Evolutionary conservation across 2,888 invertebrate species (phyloP), one percentile per base, ranked within the genome.

Genomic region (Brachypalpus laphriformis): DNA sequence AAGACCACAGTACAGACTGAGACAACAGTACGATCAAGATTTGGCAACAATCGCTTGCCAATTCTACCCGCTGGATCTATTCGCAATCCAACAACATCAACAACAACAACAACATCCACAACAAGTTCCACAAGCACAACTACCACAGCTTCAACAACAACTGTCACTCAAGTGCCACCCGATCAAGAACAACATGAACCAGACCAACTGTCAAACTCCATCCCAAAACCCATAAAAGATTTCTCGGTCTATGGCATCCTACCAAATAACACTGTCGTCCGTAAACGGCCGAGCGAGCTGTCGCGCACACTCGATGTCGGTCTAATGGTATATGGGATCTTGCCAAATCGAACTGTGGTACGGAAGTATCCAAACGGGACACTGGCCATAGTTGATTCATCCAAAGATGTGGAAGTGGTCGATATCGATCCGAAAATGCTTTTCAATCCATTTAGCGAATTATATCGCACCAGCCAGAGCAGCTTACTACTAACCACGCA

Each of bases 321-420:
- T 14, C 42, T 87, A 8, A 80, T 94, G 87, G 94, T 96, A 88
- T 96, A 96, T 90, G 96, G 95, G 89, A 95, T 96, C 88, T 93
- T 95, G 88, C 95, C 96, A 86, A 96, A 96, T 91, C 96, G 95
- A 92, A 96, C 96, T 87, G 95, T 96, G 92, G 95, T 96, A 91
- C 94, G 95, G 92, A 96, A 95, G 93, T 96, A 95, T 91, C 96
- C 96, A 87, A 96, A 96, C 90, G 96, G 96, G 91, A 96, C 96
- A 90, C 93, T 95, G 92, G 94, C 96, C 91, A 95, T 96, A 92
- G 95, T 95, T 90, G 87, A 87, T 68, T 82, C 86, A 31, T 68
- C 82, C 1, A 18, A 86, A 56, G 93, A 93, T 92, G 54, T 87
- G 6, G 93, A 94, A 92, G 91, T 94, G 92, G 92, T 93, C 92